Percentiles rank a stretch among this genome's conserved stretches.
Evolutionary conservation across 2,888 invertebrate species (phyloP).

Genomic region (Orthonychiurus folsomi): DNA sequence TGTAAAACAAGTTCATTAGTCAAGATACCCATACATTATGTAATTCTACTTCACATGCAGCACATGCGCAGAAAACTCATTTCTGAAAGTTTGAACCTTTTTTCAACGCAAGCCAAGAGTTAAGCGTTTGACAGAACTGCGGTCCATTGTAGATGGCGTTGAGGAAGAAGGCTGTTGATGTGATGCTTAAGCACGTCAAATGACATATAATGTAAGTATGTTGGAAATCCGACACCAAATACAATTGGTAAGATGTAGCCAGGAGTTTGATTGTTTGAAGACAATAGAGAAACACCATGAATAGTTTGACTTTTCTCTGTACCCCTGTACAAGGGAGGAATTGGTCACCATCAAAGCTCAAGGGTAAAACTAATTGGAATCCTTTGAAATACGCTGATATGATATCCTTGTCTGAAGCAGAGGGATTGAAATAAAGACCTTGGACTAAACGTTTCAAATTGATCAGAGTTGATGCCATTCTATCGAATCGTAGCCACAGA

Average conservation of each 20-base stretch:
- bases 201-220: neutral
- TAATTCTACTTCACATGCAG: too few species aligned
- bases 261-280: neutral
- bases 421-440: neutral
- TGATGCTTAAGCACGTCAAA: neutral
- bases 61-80: too few species aligned
- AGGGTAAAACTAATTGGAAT: neutral
- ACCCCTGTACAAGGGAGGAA: neutral
- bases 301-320: neutral
- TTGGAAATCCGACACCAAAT: neutral
- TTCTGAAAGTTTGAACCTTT: too few species aligned
- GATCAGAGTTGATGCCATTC: neutral
- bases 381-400: neutral
- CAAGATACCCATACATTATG: too few species aligned
- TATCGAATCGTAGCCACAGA: too few species aligned
- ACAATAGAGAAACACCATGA: neutral
- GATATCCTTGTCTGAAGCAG: neutral
- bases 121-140: neutral
- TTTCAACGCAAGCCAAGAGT: neutral
- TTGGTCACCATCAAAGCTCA: neutral
- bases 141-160: neutral
- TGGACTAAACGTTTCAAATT: neutral
- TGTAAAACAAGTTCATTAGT: too few species aligned
- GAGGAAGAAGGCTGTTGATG: neutral
- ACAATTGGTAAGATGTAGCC: neutral